Conservation (phyloP, 2,797 vertebrate species). For the Oryzias dopingdopingensis region DNA sequence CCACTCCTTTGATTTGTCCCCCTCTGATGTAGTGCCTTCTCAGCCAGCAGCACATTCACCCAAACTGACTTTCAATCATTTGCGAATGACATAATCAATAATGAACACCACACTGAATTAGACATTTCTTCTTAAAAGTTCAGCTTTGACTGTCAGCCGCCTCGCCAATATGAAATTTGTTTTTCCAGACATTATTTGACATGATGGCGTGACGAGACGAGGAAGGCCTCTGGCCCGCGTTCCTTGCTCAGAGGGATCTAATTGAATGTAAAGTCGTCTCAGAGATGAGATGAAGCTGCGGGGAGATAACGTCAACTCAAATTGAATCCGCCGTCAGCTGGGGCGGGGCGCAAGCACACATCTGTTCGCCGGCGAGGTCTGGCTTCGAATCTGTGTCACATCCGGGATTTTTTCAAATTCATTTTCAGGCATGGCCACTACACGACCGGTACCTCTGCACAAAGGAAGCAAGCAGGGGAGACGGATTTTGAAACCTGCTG, state of each 20-base stretch:
- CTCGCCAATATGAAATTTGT: slow-evolving; percentile 7
- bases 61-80: slow-evolving; percentile 37
- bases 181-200: slow-evolving; percentile 43
- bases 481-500: neutral
- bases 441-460: slow-evolving; percentile 25
- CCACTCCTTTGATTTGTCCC: slow-evolving; percentile 33
- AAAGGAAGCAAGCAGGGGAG: slow-evolving; percentile 18
- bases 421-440: slow-evolving; percentile 31
- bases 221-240: slow-evolving; percentile 36
- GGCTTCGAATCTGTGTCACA: slow-evolving; percentile 19
- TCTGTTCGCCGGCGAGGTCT: slow-evolving; percentile 13
- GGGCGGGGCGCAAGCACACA: slow-evolving; percentile 19
- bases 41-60: slow-evolving; percentile 35
- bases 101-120: slow-evolving; percentile 20
- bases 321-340: slow-evolving; percentile 58
- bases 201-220: slow-evolving; percentile 40
- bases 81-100: slow-evolving; percentile 41
- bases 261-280: slow-evolving; percentile 58
- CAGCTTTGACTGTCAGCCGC: slow-evolving; percentile 21
- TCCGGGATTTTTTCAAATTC: slow-evolving; percentile 47
- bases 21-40: slow-evolving; percentile 22
- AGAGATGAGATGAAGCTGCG: slow-evolving; percentile 58
- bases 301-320: slow-evolving; percentile 58
- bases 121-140: slow-evolving; percentile 23
- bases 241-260: slow-evolving; percentile 45